Base-by-base conservation (phyloP, 2,113 vertebrate genomes). In the Perccottus glenii region DNA sequence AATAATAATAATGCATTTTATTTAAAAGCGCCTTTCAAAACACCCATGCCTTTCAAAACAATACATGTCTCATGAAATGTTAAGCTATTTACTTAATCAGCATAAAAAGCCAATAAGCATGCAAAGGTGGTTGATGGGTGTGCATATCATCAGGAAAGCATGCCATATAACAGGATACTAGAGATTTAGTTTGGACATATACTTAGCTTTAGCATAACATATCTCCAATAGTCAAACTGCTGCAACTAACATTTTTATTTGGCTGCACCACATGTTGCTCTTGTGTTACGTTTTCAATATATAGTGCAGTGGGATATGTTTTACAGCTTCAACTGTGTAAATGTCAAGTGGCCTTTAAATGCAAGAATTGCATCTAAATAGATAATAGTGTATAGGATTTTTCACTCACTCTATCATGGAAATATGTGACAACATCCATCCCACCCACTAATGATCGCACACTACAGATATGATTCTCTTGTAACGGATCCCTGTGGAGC, bases 351-450 rank as follows among this genome's bases (percentile, higher is more conserved):
- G 52, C 52, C 52, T 55, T 38, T 55, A 55, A 55, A 55, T 6
- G 33, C 36, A 55, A 14, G 52, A 38, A 55, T 36, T 55, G n/a
- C 52, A 55, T 32, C 36, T 55, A 55, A 55, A 55, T 33, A 55
- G 52, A 55, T 55, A 55, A 55, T 55, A 55, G 36, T 55, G 52
- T 33, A 55, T 7, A 38, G 76, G 69, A 75, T 51, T 81, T 72
- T 75, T 76, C 64, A 78, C 70, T 78, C 77, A 83, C 67, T 67
- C 15, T 74, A 71, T 88, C 82, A 80, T 74, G 79, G 6, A 51
- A 51, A 52, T 55, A 27, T 16, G 35, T 77, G 73, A 81, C 61
- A 75, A 75, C 49, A 50, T 32, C 47, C 27, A n/a, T 78, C 69
- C 57, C 65, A 60, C 67, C 66, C 69, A 67, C 60, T 71, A 50